Conservation (phyloP, 2,113 vertebrate species). For the Copsychus sechellarum region DNA sequence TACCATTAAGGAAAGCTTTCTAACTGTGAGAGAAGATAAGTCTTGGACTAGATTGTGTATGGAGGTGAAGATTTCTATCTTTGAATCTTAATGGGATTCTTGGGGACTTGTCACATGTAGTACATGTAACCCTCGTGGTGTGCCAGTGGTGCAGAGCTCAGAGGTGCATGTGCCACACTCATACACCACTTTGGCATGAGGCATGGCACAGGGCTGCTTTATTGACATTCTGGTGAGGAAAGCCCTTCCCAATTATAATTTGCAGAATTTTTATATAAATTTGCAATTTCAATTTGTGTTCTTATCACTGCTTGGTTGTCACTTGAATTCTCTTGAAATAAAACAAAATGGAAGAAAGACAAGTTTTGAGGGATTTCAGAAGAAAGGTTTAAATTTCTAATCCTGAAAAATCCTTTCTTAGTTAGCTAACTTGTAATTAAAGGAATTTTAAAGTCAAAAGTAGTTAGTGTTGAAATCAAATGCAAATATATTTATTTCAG, state of each 20-base stretch:
- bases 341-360: background rate
- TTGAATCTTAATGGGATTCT: background rate
- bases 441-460: background rate
- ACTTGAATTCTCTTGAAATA: background rate
- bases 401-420: background rate
- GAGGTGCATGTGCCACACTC: background rate
- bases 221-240: background rate
- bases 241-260: background rate
- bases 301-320: background rate
- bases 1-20: constrained; percentile 1
- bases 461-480: background rate
- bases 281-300: background rate
- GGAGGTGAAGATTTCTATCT: background rate
- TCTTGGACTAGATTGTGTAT: background rate
- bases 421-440: background rate
- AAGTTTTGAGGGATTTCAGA: background rate
- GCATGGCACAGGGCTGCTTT: background rate
- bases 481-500: background rate
- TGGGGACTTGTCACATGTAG: background rate
- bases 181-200: background rate
- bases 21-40: background rate
- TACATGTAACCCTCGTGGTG: background rate
- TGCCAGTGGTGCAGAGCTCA: background rate
- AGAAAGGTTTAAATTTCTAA: background rate
- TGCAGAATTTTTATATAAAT: background rate